phyloP scores from a whole-genome alignment of 2,888 invertebrate genomes.

The Thereva unica region DNA sequence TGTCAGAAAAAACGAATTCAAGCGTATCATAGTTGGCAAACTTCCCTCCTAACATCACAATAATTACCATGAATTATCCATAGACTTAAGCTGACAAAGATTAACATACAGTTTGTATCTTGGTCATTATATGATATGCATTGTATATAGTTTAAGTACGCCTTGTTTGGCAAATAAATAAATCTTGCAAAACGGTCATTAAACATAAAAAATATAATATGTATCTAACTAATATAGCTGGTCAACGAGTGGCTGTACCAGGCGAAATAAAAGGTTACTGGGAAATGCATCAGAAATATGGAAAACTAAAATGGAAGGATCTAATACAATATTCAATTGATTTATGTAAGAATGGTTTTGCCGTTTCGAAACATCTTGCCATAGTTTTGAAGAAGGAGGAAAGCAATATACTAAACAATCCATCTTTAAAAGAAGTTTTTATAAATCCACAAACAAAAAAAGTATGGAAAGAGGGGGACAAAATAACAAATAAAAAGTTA shows the following conservation, averaged over 20 bases:
- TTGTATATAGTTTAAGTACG: no score
- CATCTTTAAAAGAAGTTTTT: constrained; percentile 64
- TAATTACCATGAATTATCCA: no score
- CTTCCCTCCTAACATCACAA: no score
- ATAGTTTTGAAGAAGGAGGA: constrained; percentile 62
- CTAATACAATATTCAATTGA: constrained; percentile 79
- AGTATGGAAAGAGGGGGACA: constrained; percentile 67
- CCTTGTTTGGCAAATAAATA: no score
- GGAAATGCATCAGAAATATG: constrained; percentile 73
- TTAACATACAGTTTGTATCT: no score
- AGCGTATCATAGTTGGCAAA: no score
- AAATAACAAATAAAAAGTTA: constrained; percentile 66
- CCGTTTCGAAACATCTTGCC: constrained; percentile 69
- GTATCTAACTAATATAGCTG: constrained; percentile 30
- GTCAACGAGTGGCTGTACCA: constrained; percentile 77
- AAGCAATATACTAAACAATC: constrained; percentile 62
- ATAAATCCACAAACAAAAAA: constrained; percentile 63
- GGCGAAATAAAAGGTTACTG: constrained; percentile 89
- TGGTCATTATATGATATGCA: no score
- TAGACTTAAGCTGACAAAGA: no score
- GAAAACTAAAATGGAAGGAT: constrained; percentile 73
- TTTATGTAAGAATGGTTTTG: constrained; percentile 73
- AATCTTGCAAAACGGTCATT: no score
- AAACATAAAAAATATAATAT: neutral
- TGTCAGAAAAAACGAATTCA: no score